phyloP scores from a whole-genome alignment of 2,797 vertebrate genomes.

The Crocidura indochinensis region DNA sequence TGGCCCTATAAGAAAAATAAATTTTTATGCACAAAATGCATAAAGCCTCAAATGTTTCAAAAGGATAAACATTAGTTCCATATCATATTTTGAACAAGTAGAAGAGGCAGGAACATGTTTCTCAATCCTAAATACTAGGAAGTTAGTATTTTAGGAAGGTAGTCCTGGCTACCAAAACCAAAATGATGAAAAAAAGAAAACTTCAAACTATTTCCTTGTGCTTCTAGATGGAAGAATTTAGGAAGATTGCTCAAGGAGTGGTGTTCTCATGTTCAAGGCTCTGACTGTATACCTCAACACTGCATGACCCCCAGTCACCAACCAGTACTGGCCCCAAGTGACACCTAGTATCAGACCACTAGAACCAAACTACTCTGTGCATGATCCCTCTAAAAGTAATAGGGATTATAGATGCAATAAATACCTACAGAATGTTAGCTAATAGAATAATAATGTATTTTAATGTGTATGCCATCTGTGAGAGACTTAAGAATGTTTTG shows the following conservation, averaged over 20 bases:
- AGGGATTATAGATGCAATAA: no score
- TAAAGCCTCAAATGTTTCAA: constrained; percentile 31
- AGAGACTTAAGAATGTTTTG: neutral
- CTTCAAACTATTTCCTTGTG: neutral
- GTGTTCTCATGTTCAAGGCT: no score
- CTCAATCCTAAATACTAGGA: constrained; percentile 37
- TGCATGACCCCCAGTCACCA: no score
- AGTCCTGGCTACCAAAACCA: neutral
- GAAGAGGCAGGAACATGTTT: constrained; percentile 18
- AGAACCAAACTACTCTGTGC: no score
- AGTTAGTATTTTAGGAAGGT: neutral
- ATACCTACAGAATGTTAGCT: no score
- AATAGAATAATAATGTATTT: no score
- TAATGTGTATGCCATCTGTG: neutral
- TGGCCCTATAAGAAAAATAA: neutral
- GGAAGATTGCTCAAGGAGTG: no score
- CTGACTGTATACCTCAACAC: no score
- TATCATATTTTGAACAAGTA: neutral
- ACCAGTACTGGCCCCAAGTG: no score
- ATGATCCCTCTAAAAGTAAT: no score
- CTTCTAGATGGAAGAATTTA: neutral
- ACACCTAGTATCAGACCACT: no score
- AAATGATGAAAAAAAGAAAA: constrained; percentile 7
- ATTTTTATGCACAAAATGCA: neutral
- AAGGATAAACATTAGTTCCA: constrained; percentile 17